phyloP scores from a whole-genome alignment of 2,797 vertebrate genomes.

The Enoplosus armatus region DNA sequence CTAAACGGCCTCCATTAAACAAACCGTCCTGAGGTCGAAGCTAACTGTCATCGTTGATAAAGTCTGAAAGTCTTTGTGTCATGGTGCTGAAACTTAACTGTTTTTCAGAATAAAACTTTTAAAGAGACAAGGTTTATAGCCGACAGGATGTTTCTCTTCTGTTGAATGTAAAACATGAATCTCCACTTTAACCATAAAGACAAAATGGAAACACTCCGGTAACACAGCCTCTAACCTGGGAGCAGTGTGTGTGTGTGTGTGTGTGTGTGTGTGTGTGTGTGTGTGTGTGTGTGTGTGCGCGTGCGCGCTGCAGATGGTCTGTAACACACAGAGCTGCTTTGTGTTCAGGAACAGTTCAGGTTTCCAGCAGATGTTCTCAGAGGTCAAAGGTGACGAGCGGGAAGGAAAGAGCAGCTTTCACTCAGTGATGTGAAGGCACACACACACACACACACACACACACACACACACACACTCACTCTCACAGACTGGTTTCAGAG shows the following conservation, averaged over 20 bases:
- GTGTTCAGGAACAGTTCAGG: slow-evolving; percentile 43
- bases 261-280: slow-evolving; percentile 14
- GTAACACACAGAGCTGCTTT: slow-evolving; percentile 43
- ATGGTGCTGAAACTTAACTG: no score
- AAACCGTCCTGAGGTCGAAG: no score
- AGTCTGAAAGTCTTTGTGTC: no score
- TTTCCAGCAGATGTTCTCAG: slow-evolving; percentile 63
- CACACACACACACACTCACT: slow-evolving; percentile 13
- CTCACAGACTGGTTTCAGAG: not conserved
- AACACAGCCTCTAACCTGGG: not conserved
- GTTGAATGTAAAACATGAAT: no score
- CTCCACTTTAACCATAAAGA: no score
- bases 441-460: not conserved
- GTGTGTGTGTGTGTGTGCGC: slow-evolving; percentile 11
- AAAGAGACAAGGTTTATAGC: no score
- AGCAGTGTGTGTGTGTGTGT: not conserved
- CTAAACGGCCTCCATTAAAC: no score
- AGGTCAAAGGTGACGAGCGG: slow-evolving; percentile 41
- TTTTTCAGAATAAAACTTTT: no score
- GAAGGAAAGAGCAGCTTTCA: slow-evolving; percentile 12
- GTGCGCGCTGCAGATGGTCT: slow-evolving; percentile 21
- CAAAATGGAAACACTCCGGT: no score
- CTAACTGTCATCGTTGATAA: no score
- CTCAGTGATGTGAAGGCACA: not conserved
- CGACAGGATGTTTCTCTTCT: no score